These are phyloP conservation scores for Cotesia vestalis DNA, from an alignment of 1,140 invertebrate genomes.

Conservation along the genomic window DNA sequence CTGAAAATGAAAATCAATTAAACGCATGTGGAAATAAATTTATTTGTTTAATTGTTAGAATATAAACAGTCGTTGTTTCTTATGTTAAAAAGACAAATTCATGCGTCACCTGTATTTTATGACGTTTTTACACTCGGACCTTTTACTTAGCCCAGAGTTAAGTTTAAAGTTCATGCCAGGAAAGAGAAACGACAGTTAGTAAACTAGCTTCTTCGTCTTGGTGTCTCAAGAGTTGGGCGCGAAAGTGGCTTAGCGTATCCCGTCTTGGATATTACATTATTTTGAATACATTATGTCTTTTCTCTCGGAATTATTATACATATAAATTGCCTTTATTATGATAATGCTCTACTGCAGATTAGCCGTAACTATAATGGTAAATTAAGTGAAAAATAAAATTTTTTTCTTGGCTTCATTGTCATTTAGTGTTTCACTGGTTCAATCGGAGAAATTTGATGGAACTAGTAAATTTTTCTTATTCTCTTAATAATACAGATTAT, in stretches of 20 bases:
- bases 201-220: constrained; percentile 36
- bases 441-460: too few species aligned
- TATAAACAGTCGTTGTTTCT: neutral
- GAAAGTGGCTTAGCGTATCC: neutral
- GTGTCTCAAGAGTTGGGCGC: neutral
- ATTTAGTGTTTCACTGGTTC: too few species aligned
- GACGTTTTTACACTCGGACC: constrained; percentile 45
- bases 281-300: constrained; percentile 49
- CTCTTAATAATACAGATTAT: too few species aligned
- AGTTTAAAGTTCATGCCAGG: constrained; percentile 16
- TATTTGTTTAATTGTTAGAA: constrained; percentile 41
- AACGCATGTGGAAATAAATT: constrained; percentile 57
- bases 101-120: constrained; percentile 54
- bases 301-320: constrained; percentile 43
- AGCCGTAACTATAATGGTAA: neutral
- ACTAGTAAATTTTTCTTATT: too few species aligned
- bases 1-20: constrained; percentile 43
- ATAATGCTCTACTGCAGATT: neutral
- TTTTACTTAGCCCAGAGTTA: constrained; percentile 5
- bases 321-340: constrained; percentile 10
- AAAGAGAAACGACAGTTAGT: constrained; percentile 47
- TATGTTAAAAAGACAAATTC: constrained; percentile 12
- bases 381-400: neutral
- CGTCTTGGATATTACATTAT: constrained; percentile 55
- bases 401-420: neutral